Evolutionary conservation across 2,888 invertebrate genomes (phyloP).

Genomic region (Dugesia japonica): DNA sequence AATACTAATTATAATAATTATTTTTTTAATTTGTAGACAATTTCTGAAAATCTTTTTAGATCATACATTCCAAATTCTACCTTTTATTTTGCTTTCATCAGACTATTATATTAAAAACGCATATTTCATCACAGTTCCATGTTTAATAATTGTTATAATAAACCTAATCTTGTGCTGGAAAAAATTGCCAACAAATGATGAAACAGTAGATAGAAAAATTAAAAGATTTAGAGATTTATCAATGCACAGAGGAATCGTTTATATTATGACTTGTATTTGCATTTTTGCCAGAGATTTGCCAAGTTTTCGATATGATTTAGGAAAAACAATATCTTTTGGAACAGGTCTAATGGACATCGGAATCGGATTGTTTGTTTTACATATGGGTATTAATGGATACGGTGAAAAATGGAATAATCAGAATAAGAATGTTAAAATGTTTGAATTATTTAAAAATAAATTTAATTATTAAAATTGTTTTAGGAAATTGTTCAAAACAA

Average conservation of each 20-base stretch:
- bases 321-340: neutral
- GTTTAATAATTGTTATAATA: neutral
- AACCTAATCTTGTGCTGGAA: neutral
- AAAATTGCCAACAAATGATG: neutral
- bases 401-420: neutral
- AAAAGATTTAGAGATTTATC: neutral
- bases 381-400: neutral
- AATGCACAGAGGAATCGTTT: neutral
- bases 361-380: neutral
- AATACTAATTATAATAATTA: neutral
- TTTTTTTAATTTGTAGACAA: neutral
- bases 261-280: neutral
- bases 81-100: neutral
- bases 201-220: too few species aligned
- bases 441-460: too few species aligned
- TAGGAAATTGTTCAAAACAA: too few species aligned
- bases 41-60: neutral
- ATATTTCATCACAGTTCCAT: neutral
- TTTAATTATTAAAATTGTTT: too few species aligned
- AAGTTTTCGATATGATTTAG: neutral
- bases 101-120: neutral
- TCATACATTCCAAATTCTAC: neutral
- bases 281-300: neutral
- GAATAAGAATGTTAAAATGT: neutral
- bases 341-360: neutral